Conservation (phyloP, 2,888 invertebrate species). For the Epirrhoe tristata region DNA sequence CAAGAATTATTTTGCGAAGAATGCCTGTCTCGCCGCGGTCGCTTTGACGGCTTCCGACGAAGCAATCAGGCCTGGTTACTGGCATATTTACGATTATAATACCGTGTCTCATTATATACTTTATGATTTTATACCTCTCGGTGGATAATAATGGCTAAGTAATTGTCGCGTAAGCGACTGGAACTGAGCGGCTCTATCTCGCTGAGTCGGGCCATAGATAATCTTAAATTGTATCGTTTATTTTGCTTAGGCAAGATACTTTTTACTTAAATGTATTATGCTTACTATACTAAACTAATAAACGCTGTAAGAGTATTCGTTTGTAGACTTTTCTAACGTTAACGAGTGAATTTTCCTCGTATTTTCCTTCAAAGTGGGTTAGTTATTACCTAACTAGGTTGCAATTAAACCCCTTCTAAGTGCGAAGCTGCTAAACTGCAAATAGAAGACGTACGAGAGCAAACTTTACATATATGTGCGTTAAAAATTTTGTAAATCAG, state of each 20-base stretch:
- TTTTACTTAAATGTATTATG: background rate
- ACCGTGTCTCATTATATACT: constrained; percentile 82
- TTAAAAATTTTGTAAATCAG: background rate
- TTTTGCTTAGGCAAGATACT: constrained; percentile 10
- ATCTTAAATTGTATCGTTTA: constrained; percentile 24
- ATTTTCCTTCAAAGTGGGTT: constrained; percentile 14
- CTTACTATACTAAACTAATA: background rate
- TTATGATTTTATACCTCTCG: constrained; percentile 82
- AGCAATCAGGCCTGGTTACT: constrained; percentile 84
- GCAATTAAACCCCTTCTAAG: constrained; percentile 13
- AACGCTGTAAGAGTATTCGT: background rate
- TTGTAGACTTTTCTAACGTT: constrained; percentile 8
- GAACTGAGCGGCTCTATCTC: constrained; percentile 46
- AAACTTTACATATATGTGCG: background rate
- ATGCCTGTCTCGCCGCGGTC: constrained; percentile 74
- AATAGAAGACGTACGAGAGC: constrained; percentile 2
- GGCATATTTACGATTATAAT: constrained; percentile 85
- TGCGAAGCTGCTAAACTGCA: constrained; percentile 10
- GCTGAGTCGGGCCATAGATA: constrained; percentile 16
- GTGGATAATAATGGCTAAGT: constrained; percentile 73
- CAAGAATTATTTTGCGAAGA: constrained; percentile 75
- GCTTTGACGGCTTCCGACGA: constrained; percentile 84
- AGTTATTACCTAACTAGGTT: constrained; percentile 5
- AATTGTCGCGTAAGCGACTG: constrained; percentile 72
- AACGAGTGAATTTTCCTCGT: constrained; percentile 7